Percentiles rank a stretch among this genome's conserved stretches.
These are phyloP conservation scores for Etheostoma nigrum DNA, from an alignment of 2,797 vertebrate genomes.

Conservation along the genomic window DNA sequence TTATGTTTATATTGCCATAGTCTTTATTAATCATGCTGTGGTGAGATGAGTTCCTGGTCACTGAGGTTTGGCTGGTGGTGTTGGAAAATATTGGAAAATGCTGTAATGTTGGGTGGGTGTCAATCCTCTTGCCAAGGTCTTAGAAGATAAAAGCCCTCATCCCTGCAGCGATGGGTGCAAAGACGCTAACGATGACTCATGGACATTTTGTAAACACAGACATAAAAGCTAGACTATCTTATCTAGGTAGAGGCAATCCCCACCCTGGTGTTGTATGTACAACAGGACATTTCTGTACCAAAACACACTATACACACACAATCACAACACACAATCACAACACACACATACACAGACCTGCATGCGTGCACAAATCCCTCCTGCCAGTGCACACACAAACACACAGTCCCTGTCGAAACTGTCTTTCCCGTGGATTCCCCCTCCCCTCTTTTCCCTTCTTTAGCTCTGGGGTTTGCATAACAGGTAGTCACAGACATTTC, in stretches of 20 bases:
- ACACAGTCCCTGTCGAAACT: slow-evolving; percentile 74
- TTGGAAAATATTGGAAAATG: slow-evolving; percentile 44
- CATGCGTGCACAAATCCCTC: slow-evolving; percentile 51
- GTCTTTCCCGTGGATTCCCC: slow-evolving; percentile 76
- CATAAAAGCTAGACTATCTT: slow-evolving; percentile 74
- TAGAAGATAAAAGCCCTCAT: slow-evolving; percentile 65
- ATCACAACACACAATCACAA: slow-evolving; percentile 50
- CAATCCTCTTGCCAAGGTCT: slow-evolving; percentile 38
- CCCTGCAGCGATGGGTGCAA: slow-evolving; percentile 38
- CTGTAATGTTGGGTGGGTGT: slow-evolving; percentile 53
- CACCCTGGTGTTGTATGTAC: slow-evolving; percentile 70
- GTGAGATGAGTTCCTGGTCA: slow-evolving; percentile 24
- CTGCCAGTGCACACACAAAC: slow-evolving; percentile 67
- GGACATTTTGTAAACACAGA: slow-evolving; percentile 74
- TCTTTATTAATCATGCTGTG: slow-evolving; percentile 25
- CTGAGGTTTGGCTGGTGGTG: slow-evolving; percentile 29
- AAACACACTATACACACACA: slow-evolving; percentile 65
- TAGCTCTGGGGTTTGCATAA: slow-evolving; percentile 92
- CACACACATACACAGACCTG: slow-evolving; percentile 53
- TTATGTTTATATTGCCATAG: slow-evolving; percentile 28
- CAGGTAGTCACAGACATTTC: slow-evolving; percentile 99
- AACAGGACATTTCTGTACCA: slow-evolving; percentile 57
- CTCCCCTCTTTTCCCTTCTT: slow-evolving; percentile 79
- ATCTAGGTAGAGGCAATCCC: slow-evolving; percentile 73
- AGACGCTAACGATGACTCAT: slow-evolving; percentile 56